A percentile compares a stretch with the other conserved stretches of the same genome.
These are phyloP conservation scores for Pseudochirops corinnae DNA, from an alignment of 2,797 vertebrate species.

Conservation along the genomic window DNA sequence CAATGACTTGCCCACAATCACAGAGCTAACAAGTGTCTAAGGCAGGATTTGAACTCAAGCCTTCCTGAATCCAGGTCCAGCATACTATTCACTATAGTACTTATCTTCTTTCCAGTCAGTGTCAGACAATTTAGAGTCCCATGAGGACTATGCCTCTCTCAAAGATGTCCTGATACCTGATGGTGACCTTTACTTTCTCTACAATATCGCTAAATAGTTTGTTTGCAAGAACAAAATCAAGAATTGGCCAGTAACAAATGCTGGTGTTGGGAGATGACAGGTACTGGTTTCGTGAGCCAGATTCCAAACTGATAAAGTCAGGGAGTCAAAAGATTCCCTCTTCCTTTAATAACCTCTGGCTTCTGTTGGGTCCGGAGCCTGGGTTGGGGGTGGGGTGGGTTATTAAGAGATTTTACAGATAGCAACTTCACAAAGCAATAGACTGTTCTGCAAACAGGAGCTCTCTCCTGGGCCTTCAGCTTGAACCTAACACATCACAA, in stretches of 20 bases:
- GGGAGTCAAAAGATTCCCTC: background rate
- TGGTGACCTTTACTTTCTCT: background rate
- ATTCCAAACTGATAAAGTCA: background rate
- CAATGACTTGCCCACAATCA: background rate
- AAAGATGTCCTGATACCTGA: background rate
- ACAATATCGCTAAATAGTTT: background rate
- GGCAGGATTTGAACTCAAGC: background rate
- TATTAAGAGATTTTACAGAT: background rate
- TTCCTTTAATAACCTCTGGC: background rate
- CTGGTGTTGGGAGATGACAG: background rate
- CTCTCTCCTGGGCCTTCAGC: background rate
- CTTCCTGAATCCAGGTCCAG: background rate
- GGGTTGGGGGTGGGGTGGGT: background rate
- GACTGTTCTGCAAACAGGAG: background rate
- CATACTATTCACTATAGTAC: background rate
- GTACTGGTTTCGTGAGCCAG: background rate
- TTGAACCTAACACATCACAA: background rate
- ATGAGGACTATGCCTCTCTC: background rate
- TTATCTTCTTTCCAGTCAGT: background rate
- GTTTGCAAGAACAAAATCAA: background rate
- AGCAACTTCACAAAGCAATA: background rate
- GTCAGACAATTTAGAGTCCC: background rate
- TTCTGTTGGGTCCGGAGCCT: background rate
- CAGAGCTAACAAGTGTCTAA: background rate
- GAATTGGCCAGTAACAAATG: background rate